A percentile compares a stretch with the other conserved stretches of the same genome.
Conservation (phyloP, 2,797 vertebrate species). For the Diplodus sargus region DNA sequence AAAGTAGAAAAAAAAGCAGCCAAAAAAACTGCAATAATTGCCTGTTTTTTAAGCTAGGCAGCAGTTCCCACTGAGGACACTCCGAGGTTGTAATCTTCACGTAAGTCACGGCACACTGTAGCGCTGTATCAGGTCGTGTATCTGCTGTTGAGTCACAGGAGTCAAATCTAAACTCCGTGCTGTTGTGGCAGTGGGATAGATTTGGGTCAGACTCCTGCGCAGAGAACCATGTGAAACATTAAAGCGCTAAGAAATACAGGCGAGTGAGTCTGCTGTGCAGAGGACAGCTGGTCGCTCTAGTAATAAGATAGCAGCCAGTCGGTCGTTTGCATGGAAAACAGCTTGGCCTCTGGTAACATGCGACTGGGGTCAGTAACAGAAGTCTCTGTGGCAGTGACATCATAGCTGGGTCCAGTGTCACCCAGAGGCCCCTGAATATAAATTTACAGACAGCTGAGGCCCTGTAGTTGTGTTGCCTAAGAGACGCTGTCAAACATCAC, state of each 20-base stretch:
- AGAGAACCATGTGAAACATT: constrained; percentile 44
- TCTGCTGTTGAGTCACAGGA: background rate
- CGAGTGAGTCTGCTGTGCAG: constrained; percentile 20
- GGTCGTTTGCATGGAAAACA: constrained; percentile 64
- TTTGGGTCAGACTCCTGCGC: constrained; percentile 14
- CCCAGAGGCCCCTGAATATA: constrained; percentile 68
- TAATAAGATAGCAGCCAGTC: constrained; percentile 69
- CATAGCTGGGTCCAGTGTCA: constrained; percentile 71
- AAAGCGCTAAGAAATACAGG: constrained; percentile 40
- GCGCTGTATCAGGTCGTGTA: background rate
- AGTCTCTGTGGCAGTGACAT: constrained; percentile 63
- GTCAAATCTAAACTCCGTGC: constrained; percentile 12
- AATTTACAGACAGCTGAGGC: constrained; percentile 74
- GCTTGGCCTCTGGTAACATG: constrained; percentile 63
- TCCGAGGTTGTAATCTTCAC: background rate
- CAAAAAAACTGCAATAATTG: background rate
- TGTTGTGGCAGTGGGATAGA: constrained; percentile 11
- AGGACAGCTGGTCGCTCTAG: constrained; percentile 68
- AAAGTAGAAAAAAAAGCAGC: too few species aligned
- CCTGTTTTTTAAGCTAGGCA: too few species aligned
- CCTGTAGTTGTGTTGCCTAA: constrained; percentile 48
- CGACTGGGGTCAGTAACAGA: constrained; percentile 58
- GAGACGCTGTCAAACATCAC: constrained; percentile 62
- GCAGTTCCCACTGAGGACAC: background rate
- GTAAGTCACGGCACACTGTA: background rate